Evolutionary conservation across 2,888 invertebrate species (phyloP), one percentile per base, ranked within the genome.

Genomic region (Leptinotarsa rubiginosa): DNA sequence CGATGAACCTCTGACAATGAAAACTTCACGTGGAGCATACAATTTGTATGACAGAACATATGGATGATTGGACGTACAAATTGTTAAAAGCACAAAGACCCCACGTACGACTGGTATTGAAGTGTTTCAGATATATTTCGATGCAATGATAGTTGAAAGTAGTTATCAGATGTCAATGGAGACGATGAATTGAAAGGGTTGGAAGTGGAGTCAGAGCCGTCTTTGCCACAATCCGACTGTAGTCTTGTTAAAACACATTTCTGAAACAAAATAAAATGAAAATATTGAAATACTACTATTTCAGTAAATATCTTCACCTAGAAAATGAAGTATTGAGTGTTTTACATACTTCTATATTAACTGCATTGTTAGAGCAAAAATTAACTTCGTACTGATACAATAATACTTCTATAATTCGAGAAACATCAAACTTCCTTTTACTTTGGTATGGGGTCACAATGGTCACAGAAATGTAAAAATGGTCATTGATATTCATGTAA

Each of bases 121-220:
- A 62, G 62, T 62, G 62, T 12, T n/a, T 62, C 41, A 12, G 62
- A 62, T 31, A 62, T 31, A 62, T 62, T 62, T 31, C 25, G 31
- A 2, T 31, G 25, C 25, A 12, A 25, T 31, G 41, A 41, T 10
- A 10, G 41, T 41, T 41, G 41, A 41, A 41, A 5, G 31, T 16
- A 25, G 62, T 62, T 62, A 62, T 62, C 31, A 12, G 62, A 62
- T 62, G 10, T 62, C 62, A 62, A 41, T 10, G n/a, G n/a, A 62
- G 31, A 62, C 31, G 12, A 41, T 31, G 13, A 41, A 62, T 62
- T 41, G 41, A 5, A 31, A 31, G 62, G 62, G 31, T 62, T 62
- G 3, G 25, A 31, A 62, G 62, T 10, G 31, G 5, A 31, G 62
- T 25, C 41, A 62, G 62, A 41, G 31, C 62, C 62, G 62, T 10